Evolutionary conservation across 2,888 invertebrate genomes (phyloP).

Genomic region (Drosophila anomalipes): DNA sequence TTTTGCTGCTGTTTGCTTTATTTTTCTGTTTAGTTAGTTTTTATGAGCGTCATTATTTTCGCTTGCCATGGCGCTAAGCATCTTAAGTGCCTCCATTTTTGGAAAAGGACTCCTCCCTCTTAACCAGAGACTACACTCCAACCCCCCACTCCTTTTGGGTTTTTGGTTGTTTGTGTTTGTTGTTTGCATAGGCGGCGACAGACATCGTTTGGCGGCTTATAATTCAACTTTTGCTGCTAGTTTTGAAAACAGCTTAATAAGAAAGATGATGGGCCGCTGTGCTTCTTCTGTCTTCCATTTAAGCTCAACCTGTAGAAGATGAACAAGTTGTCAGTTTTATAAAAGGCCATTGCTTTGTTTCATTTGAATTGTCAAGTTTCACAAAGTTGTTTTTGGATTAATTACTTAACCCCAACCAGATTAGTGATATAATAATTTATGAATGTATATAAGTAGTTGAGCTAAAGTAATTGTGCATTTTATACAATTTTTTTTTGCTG

Average conservation of each 20-base stretch:
- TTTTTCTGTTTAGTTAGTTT: conserved; percentile 78
- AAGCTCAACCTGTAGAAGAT: conserved; percentile 10
- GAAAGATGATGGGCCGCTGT: conserved; percentile 36
- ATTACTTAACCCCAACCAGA: not conserved
- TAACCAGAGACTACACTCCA: not conserved
- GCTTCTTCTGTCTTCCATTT: conserved; percentile 5
- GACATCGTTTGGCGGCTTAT: conserved; percentile 70
- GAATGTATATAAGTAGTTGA: not conserved
- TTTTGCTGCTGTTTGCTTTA: conserved; percentile 57
- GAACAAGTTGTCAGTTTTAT: conserved; percentile 19
- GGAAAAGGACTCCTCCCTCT: not conserved
- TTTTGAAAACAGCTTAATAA: conserved; percentile 66
- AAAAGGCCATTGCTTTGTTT: conserved; percentile 28
- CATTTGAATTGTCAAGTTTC: conserved; percentile 9
- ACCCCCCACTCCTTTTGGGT: not conserved
- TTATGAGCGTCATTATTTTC: conserved; percentile 81
- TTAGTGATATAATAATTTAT: conserved; percentile 3
- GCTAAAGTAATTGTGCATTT: not conserved
- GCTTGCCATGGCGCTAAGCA: conserved; percentile 79
- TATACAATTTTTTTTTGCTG: not conserved
- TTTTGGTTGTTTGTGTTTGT: conserved; percentile 16
- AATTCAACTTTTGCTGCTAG: conserved; percentile 74
- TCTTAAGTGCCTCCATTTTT: conserved; percentile 71
- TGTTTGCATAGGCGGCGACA: conserved; percentile 71
- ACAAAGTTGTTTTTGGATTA: conserved; percentile 30